A percentile compares a stretch with the other conserved stretches of the same genome.
Evolutionary conservation across 2,113 vertebrate genomes (phyloP).

Genomic region (Sander lucioperca): DNA sequence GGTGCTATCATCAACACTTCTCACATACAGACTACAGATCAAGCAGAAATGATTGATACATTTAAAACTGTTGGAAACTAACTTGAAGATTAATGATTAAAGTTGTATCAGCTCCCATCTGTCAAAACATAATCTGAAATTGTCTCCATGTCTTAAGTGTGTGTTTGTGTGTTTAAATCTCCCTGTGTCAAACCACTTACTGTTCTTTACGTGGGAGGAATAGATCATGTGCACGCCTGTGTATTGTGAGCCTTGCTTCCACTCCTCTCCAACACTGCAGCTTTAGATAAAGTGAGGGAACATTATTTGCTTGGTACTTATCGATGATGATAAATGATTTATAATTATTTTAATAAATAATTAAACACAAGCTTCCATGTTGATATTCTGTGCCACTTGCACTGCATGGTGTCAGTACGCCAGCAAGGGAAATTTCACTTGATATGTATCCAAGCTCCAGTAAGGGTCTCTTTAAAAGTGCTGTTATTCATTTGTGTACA

Average conservation of each 20-base stretch:
- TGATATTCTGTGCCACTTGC: constrained; percentile 50
- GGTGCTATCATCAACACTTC: constrained; percentile 30
- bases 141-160: constrained; percentile 61
- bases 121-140: constrained; percentile 58
- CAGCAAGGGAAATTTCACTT: neutral
- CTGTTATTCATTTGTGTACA: constrained; percentile 74
- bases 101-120: constrained; percentile 64
- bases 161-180: constrained; percentile 49
- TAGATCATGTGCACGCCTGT: constrained; percentile 60
- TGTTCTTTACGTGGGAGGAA: constrained; percentile 71
- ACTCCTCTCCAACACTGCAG: constrained; percentile 53
- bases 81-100: constrained; percentile 68
- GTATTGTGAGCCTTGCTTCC: constrained; percentile 50
- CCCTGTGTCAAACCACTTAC: constrained; percentile 55
- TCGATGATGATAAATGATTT: constrained; percentile 75
- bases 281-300: constrained; percentile 45
- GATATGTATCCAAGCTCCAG: constrained; percentile 11
- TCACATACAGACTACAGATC: constrained; percentile 30
- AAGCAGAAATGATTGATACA: constrained; percentile 33
- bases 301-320: constrained; percentile 66
- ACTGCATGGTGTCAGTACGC: neutral
- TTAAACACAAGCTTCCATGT: constrained; percentile 64
- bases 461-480: constrained; percentile 73
- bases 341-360: constrained; percentile 78
- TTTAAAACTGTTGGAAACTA: constrained; percentile 49